A percentile compares a stretch with the other conserved stretches of the same genome.
These are phyloP conservation scores for Erpobdella octoculata DNA, from an alignment of 2,888 invertebrate genomes.

Conservation along the genomic window DNA sequence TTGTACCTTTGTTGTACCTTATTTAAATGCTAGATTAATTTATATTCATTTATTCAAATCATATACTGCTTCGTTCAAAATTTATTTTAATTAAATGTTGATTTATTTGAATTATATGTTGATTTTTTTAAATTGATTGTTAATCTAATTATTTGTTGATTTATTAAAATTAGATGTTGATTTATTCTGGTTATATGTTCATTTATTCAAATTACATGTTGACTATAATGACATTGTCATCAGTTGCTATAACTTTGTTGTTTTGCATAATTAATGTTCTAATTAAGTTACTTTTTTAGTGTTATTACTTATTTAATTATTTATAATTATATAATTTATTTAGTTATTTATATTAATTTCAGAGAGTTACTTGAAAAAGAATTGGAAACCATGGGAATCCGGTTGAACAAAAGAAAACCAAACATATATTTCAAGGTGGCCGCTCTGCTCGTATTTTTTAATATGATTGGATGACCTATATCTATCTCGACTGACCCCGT, in stretches of 20 bases:
- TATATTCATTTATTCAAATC: neutral
- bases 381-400: constrained; percentile 91
- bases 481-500: no score
- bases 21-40: no score
- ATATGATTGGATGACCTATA: no score
- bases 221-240: no score
- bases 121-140: no score
- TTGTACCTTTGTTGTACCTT: neutral
- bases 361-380: constrained; percentile 80
- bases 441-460: neutral
- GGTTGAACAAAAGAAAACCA: constrained; percentile 86
- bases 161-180: no score
- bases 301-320: neutral
- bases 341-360: constrained; percentile 14
- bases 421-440: constrained; percentile 92
- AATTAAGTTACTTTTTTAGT: constrained; percentile 2
- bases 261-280: neutral
- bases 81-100: neutral
- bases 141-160: no score
- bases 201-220: no score
- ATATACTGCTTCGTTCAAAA: no score
- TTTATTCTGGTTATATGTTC: no score
- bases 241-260: neutral
- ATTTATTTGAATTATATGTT: no score
- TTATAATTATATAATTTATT: neutral